phyloP scores from a whole-genome alignment of 2,113 vertebrate genomes.

The Entelurus aequoreus region DNA sequence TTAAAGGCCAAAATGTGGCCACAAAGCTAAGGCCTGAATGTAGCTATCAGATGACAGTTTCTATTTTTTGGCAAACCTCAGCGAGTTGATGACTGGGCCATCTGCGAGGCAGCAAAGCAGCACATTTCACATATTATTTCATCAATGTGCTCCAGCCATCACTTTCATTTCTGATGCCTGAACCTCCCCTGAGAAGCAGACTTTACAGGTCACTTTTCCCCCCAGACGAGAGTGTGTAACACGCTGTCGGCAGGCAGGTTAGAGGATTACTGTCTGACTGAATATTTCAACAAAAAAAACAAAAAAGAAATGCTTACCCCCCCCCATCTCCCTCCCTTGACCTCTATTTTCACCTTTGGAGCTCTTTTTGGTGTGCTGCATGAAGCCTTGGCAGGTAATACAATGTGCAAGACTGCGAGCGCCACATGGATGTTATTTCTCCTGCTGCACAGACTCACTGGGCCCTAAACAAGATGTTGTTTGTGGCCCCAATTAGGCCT shows the following conservation, averaged over 20 bases:
- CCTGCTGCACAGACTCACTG: slow-evolving; percentile 1
- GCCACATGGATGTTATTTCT: slow-evolving; percentile 6
- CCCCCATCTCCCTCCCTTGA: too few species aligned
- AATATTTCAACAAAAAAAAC: slow-evolving; percentile 30
- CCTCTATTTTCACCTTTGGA: slow-evolving; percentile 7
- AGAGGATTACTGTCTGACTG: slow-evolving; percentile 49
- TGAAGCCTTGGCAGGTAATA: slow-evolving; percentile 30
- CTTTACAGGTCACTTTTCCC: slow-evolving; percentile 30
- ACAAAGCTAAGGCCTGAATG: too few species aligned
- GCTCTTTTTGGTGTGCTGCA: background rate
- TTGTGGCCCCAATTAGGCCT: background rate
- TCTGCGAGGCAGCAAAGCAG: slow-evolving; percentile 17
- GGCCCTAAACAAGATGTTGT: background rate
- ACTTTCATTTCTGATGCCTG: background rate
- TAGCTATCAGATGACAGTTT: slow-evolving; percentile 14
- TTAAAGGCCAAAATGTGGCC: too few species aligned
- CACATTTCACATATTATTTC: slow-evolving; percentile 23
- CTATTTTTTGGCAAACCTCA: slow-evolving; percentile 23
- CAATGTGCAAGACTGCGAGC: slow-evolving; percentile 33
- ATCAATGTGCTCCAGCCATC: slow-evolving; percentile 3
- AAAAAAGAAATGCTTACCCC: background rate
- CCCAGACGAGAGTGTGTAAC: slow-evolving; percentile 21
- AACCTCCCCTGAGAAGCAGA: background rate
- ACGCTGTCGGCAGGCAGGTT: slow-evolving; percentile 23
- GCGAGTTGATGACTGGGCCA: slow-evolving; percentile 21